Base-by-base conservation (phyloP, 2,797 vertebrate genomes). In the Tamandua tetradactyla region DNA sequence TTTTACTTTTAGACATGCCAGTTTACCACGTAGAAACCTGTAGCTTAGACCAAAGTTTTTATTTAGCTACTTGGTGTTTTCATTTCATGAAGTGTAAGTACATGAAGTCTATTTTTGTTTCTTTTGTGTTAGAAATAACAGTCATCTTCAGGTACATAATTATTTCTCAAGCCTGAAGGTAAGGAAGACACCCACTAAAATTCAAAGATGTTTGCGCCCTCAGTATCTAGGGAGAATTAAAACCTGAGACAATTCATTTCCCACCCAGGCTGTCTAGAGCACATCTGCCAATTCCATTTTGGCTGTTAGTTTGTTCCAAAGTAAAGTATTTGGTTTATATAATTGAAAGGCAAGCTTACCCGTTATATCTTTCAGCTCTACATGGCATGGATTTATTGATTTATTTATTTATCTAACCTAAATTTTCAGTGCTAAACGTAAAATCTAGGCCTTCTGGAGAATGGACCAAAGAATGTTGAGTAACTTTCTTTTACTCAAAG, bases 261-360 rank as follows among this genome's bases (percentile, higher is more conserved):
- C 78, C 57, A 89, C 85, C n/a, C 82, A 75, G 92, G 25, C 6
- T 94, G 64, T 78, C 62, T 83, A 35, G 66, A 66, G 37, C 47
- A 92, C 78, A 7, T 0, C 0, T 85, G 93, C 35, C 86, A 87
- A 17, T 93, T 96, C 88, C 62, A 83, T 90, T 97, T 88, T 68
- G 74, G 57, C 87, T 23, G 15, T 40, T 0, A 92, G 80, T 91
- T 94, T 95, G 79, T 79, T 95, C 52, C 87, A 57, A 95, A 37
- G 84, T 88, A 96, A 91, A 93, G 10, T 93, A 96, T 89, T 97
- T 93, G 89, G 64, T 92, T 92, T 94, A 44, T 90, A 47, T 93
- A 5, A n/a, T 92, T 96, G 52, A 96, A 61, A 57, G 57, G 23
- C 81, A 66, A 90, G 20, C 55, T 55, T 30, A 25, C 3, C 13